Evolutionary conservation across 2,113 vertebrate genomes (phyloP).

Genomic region (Leiothrix lutea): DNA sequence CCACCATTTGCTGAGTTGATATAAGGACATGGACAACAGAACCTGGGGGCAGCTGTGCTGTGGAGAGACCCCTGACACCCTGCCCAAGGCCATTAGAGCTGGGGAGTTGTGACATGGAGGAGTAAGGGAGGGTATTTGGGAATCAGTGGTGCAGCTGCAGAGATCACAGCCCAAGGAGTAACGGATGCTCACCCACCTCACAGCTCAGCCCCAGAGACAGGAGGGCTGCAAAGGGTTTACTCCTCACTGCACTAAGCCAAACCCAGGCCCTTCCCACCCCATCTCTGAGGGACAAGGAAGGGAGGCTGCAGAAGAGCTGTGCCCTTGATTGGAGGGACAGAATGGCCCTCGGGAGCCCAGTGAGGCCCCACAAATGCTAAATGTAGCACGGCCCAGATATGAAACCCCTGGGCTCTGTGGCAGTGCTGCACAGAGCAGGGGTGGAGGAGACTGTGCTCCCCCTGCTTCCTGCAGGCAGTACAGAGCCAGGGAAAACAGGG

Average conservation of each 20-base stretch:
- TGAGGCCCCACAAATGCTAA: not conserved
- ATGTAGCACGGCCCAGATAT: slow-evolving; percentile 32
- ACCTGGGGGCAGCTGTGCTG: not conserved
- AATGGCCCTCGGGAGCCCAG: not conserved
- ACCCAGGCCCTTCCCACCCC: not conserved
- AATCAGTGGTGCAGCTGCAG: not conserved
- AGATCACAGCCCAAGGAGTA: not conserved
- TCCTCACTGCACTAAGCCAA: not conserved
- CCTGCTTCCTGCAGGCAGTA: not conserved
- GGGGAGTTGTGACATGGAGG: not conserved
- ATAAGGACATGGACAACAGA: not conserved
- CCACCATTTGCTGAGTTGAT: not conserved
- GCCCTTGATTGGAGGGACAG: slow-evolving; percentile 26
- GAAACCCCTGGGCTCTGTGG: slow-evolving; percentile 17
- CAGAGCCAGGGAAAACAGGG: not conserved
- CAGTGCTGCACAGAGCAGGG: not conserved
- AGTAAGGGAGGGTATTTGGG: not conserved
- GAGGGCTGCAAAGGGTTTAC: not conserved
- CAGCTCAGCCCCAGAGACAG: not conserved
- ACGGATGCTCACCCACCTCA: too few relatives aligned
- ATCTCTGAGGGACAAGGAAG: not conserved
- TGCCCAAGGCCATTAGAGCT: not conserved
- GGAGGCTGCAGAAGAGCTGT: not conserved
- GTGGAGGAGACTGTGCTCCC: slow-evolving; percentile 31
- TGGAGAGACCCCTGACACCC: not conserved